Base-by-base conservation (phyloP, 2,797 vertebrate genomes). In the Schizothorax lantsangensis region DNA sequence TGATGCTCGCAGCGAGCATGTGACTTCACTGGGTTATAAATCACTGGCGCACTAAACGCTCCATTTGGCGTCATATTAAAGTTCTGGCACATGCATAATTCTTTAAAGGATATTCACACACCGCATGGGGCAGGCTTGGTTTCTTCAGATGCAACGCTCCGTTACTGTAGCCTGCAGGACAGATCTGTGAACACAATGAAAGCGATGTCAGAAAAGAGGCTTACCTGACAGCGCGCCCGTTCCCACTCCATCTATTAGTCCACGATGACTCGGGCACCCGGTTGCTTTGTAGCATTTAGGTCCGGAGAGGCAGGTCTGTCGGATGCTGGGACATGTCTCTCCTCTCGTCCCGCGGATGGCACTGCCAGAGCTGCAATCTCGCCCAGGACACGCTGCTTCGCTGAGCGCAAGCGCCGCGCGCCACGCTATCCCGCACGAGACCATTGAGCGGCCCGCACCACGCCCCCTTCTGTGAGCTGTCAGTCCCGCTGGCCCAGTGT, bases 381-480 rank as follows among this genome's bases (percentile, higher is more conserved):
- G 84, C 85, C 78, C 85, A 75, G 69, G 87, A 86, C 89, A 90
- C 83, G 84, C 89, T 85, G 89, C 86, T 74, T 88, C 72, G 45
- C 80, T 59, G 62, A 85, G 86, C 88, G 87, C 86, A 87, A 77
- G 85, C 74, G 73, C 64, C 85, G 86, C 86, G 83, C 86, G 85
- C 87, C 69, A 86, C 85, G 81, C 88, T 82, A 73, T 84, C 73
- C 79, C 59, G 81, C 87, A 88, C 75, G 84, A 88, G 88, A 87
- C 73, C 84, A 52, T 57, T 79, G 82, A 85, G 79, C 26, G 1
- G 36, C 81, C n/a, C 43, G 73, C 73, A 79, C 89, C 88, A 91
- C 91, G 89, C 91, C 90, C 90, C 86, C 90, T 89, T 66, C 52
- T 38, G 17, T 69, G 66, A 77, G 71, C 79, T 78, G 85, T 86